Evolutionary conservation across 2,797 vertebrate species (phyloP).

Genomic region (Karalla daura): DNA sequence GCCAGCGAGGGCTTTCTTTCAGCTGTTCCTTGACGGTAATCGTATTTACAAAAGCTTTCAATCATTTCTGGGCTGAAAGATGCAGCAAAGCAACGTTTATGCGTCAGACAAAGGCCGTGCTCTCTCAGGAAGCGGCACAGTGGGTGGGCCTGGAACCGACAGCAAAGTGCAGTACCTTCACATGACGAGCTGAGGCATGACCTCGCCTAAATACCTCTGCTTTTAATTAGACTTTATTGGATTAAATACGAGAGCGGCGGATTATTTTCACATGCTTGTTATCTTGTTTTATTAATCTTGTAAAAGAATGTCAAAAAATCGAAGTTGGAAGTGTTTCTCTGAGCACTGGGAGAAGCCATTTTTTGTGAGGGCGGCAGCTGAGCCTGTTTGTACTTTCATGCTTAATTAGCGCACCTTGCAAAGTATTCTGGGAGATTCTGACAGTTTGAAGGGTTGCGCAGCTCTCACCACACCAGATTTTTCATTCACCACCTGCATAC

Average conservation of each 20-base stretch:
- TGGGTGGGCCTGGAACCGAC: conserved; percentile 75
- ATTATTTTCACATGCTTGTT: conserved; percentile 76
- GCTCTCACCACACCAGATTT: conserved; percentile 27
- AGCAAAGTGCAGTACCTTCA: conserved; percentile 61
- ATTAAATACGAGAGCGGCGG: conserved; percentile 57
- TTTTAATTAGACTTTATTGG: conserved; percentile 72
- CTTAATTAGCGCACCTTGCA: conserved; percentile 72
- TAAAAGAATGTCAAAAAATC: conserved; percentile 62
- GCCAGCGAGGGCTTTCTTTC: conserved; percentile 26
- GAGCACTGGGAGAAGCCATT: conserved; percentile 10
- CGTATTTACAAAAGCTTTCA: conserved; percentile 15
- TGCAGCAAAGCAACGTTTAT: conserved; percentile 41
- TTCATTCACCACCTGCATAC: conserved; percentile 50
- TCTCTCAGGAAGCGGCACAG: conserved; percentile 57
- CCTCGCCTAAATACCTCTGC: conserved; percentile 60
- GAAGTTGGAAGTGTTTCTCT: conserved; percentile 43
- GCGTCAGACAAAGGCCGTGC: conserved; percentile 43
- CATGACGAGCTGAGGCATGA: conserved; percentile 51
- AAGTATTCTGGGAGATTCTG: conserved; percentile 68
- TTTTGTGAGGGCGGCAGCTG: conserved; percentile 52
- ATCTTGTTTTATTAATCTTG: conserved; percentile 75
- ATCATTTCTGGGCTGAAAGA: conserved; percentile 20
- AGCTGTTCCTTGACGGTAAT: conserved; percentile 17
- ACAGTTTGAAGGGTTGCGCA: conserved; percentile 46
- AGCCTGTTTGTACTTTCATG: conserved; percentile 71